Evolutionary conservation across 2,888 invertebrate species (phyloP), one percentile per base, ranked within the genome.

Genomic region (Harpalus rubripes): DNA sequence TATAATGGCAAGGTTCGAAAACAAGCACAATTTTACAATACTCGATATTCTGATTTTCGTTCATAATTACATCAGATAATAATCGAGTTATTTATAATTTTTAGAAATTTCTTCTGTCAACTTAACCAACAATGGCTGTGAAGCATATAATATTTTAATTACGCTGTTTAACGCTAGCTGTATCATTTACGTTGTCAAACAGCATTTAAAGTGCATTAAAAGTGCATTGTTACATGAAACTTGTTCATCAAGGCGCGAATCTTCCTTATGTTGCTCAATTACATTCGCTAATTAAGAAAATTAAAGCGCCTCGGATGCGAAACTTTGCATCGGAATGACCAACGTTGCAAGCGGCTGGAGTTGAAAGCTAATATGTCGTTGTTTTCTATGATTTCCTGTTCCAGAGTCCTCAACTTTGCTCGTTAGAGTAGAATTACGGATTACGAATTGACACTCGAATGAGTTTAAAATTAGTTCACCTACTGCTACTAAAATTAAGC

Each of bases 121-220:
- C 12, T 22, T 63, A 63, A 22, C 12, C 12, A 10, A 18, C 16
- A 61, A 1, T 61, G 22, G 16, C 22, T 16, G 18, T 18, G 44
- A 52, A 52, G 52, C 74, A 74, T 74, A 52, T 74, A 74, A 74
- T 74, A 74, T 52, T 74, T 52, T 52, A 52, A 74, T 74, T 74
- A n/a, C 12, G 8, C 74, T 74, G 12, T 74, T 74, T 74, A 52
- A 74, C 52, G 74, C 74, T 74, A 16, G n/a, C 39, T 39, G 32
- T 68, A 26, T 68, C 68, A 68, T 74, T 74, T 52, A 18, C 18
- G 18, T 74, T 74, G 74, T 68, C 68, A 68, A 74, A 74, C 1
- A 8, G 52, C 18, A 22, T 74, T 52, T 74, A 74, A 74, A 41
- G 18, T 18, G 18, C 52, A 74, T n/a, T 52, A 44, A 16, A 52